Evolutionary conservation across 2,888 invertebrate species (phyloP), one percentile per base, ranked within the genome.

Genomic region (Eurytoma californica): DNA sequence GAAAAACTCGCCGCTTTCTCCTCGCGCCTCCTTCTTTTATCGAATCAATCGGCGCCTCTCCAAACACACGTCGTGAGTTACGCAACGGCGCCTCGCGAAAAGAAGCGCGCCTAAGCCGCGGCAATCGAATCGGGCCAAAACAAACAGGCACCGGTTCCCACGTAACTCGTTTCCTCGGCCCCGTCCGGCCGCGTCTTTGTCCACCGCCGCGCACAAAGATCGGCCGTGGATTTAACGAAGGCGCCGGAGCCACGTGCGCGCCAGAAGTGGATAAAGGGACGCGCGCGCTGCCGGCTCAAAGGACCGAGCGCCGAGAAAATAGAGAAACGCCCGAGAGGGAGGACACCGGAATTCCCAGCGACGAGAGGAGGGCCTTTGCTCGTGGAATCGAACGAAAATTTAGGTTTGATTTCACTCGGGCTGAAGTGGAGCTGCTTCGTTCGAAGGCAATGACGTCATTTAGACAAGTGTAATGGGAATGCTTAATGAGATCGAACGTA

Each of bases 201-300:
- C 47, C 70, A 49, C 39, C 24, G 30, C 57, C 13, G 66, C 9
- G 39, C 57, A 63, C 63, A 65, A 70, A 63, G 70, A 70, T 70
- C 70, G 49, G 28, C 53, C 61, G 47, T 49, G 77, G 61, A 69
- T 76, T 76, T 76, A 76, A 76, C 75, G 75, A 76, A 69, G 75
- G 18, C 49, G 47, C 51, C 49, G 39, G 30, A 9, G 39, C 39
- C 39, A 24, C 28, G 51, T 53, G 47, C 20, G 20, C 12, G 47
- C 28, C 16, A 39, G 16, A 63, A 16, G 28, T 28, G 68, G 14
- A 55, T 53, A 51, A 68, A 68, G 51, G 68, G 67, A 30, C 67
- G 66, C 20, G 66, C 14, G 28, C 7, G 39, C 9, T 1, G 58
- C 14, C 24, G 13, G 12, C 28, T 24, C 61, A 30, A 30, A 16